A percentile compares a stretch with the other conserved stretches of the same genome.
Conservation (phyloP, 2,797 vertebrate genomes). For the Sebastes variabilis region DNA sequence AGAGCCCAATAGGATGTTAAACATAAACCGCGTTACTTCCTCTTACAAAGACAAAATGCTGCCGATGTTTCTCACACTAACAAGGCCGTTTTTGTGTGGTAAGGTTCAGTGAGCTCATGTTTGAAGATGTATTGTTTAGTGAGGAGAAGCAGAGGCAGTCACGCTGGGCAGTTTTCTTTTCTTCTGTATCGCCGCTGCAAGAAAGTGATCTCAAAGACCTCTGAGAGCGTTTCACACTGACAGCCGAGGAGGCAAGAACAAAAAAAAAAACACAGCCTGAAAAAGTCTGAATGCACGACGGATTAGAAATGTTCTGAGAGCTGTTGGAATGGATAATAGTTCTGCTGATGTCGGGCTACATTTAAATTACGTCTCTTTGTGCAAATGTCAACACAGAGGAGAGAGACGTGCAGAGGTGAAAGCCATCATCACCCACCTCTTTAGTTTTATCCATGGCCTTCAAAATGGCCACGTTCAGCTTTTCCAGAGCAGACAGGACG, state of each 20-base stretch:
- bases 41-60: background rate
- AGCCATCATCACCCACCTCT: slow-evolving; percentile 79
- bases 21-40: background rate
- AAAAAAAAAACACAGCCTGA: background rate
- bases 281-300: background rate
- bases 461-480: slow-evolving; percentile 89
- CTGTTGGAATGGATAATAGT: background rate
- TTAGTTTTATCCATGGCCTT: slow-evolving; percentile 96
- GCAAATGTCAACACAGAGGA: background rate
- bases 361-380: background rate
- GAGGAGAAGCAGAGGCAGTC: slow-evolving; percentile 15
- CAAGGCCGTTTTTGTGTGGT: background rate
- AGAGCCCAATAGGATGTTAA: background rate
- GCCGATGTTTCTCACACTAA: background rate
- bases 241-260: slow-evolving; percentile 27
- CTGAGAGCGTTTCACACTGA: slow-evolving; percentile 25
- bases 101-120: slow-evolving; percentile 14
- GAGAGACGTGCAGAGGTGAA: background rate
- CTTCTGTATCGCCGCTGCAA: background rate
- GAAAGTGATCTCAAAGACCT: slow-evolving; percentile 16
- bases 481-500: slow-evolving; percentile 90
- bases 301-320: background rate
- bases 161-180: slow-evolving; percentile 18
- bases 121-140: slow-evolving; percentile 7
- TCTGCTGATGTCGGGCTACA: background rate